Evolutionary conservation across 2,113 vertebrate genomes (phyloP), one percentile per base, ranked within the genome.

Genomic region (Vombatus ursinus): DNA sequence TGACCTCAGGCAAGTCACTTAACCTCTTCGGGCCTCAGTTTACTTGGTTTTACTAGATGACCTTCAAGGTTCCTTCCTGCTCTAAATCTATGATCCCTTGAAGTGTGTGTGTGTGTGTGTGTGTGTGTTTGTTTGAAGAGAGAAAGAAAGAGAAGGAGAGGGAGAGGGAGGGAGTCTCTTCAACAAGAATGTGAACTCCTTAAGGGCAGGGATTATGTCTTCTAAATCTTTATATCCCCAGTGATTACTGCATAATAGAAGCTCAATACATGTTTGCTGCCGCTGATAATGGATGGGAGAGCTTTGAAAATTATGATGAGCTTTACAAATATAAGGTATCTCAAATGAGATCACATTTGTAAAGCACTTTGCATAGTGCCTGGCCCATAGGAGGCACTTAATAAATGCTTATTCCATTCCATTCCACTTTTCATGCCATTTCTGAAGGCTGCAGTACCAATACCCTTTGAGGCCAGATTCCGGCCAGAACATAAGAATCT

Each of bases 261-360:
- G 37, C 68, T 84, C 68, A 84, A 84, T 84, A 84, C 16, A 84
- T 22, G 19, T 44, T 84, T 84, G 68, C 97, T 97, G 97, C 96
- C 97, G 96, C 96, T 31, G 50, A 96, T 84, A 84, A 84, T 84
- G 68, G 68, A 84, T 84, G n/a, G 68, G 44, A 44, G 37, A 44
- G 68, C n/a, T 77, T 22, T n/a, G 37, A 77, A 77, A 77, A n/a
- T 77, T 77, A 77, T 77, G 68, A 77, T 77, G 37, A 77, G 37
- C 31, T 84, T 84, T 84, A 84, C n/a, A 84, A 84, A 84, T 44
- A 84, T 2, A 84, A 44, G 68, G n/a, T 44, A 84, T 84, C 68
- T 84, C n/a, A 44, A 84, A 84, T 84, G 68, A 84, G 68, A 84
- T 84, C 68, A 44, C 23, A 44, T 84, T 23, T 84, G 68, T 84